These are phyloP conservation scores for Pandemis heparana DNA, from an alignment of 2,888 invertebrate species.

Conservation along the genomic window DNA sequence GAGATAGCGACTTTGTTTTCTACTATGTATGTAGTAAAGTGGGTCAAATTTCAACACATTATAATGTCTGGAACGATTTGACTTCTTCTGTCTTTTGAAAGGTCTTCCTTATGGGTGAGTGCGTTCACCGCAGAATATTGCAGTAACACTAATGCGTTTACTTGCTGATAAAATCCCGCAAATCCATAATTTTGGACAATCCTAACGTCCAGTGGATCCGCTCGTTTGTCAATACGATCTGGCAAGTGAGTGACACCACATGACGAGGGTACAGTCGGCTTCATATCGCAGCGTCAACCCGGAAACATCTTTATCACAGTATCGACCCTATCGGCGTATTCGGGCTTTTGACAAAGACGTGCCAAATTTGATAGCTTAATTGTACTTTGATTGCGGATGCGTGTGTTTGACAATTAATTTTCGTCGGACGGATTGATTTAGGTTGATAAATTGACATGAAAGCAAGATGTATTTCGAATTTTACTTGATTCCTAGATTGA, in stretches of 20 bases:
- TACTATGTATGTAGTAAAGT: no score
- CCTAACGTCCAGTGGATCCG: constrained; percentile 20
- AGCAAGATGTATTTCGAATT: neutral
- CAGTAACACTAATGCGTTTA: constrained; percentile 1
- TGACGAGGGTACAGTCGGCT: constrained; percentile 44
- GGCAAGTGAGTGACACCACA: constrained; percentile 39
- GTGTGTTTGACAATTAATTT: constrained; percentile 8
- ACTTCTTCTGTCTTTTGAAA: no score
- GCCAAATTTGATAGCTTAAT: constrained; percentile 9
- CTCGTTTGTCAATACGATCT: constrained; percentile 43
- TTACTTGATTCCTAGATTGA: no score
- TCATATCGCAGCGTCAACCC: constrained; percentile 34
- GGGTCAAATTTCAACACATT: no score
- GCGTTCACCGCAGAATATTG: no score
- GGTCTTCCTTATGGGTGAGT: no score
- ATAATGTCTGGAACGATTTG: no score
- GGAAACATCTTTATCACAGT: constrained; percentile 37
- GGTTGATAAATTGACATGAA: neutral
- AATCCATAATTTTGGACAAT: constrained; percentile 25
- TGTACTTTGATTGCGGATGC: constrained; percentile 3
- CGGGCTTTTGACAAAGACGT: constrained; percentile 16
- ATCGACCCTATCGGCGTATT: constrained; percentile 12
- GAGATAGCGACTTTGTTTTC: no score
- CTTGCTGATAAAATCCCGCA: constrained; percentile 5
- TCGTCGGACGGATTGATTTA: neutral